Evolutionary conservation across 2,888 invertebrate genomes (phyloP), one percentile per base, ranked within the genome.

Genomic region (Chrysodeixis includens): DNA sequence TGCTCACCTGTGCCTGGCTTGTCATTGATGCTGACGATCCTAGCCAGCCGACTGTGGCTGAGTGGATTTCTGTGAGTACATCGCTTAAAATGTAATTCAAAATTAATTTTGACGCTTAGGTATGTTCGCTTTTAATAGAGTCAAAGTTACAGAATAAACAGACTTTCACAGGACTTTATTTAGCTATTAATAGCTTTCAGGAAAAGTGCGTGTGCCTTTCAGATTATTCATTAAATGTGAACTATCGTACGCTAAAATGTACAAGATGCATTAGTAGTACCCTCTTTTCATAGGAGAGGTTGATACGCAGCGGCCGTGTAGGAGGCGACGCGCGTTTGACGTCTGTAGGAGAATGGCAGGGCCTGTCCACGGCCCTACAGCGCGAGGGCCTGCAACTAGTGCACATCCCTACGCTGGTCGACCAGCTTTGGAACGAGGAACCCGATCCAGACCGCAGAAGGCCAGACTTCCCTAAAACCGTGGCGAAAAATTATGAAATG

Each of bases 1-100:
- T 98, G 85, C 92, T 99, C 54, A 97, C 98, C 79, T 98, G 98
- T 89, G 97, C 98, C 78, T 99, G 99, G 99, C 96, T 96, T 18
- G 96, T 99, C 22, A 97, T 98, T 96, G 97, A 97, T 82, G 96
- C 96, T 61, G 98, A 97, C 57, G 95, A 96, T 67, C 93, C 93
- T 14, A 94, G 95, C 64, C 96, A 96, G 55, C 96, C 96, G 0
- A 95, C 95, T 6, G 93, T 97, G 60, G 93, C 96, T 0, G 96
- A 97, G 69, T 98, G 98, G 98, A 91, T 98, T 70, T 92, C 93
- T 81, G 95, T 95, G 81, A 86, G 88, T 69, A n/a, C n/a, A n/a
- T n/a, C n/a, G n/a, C n/a, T 10, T 26, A 26, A 26, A 26, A 2
- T 6, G 3, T 26, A 26, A 26, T 26, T 26, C 26, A 6, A 26